Evolutionary conservation across 2,113 vertebrate species (phyloP).

Genomic region (Rhabdomys dilectus): DNA sequence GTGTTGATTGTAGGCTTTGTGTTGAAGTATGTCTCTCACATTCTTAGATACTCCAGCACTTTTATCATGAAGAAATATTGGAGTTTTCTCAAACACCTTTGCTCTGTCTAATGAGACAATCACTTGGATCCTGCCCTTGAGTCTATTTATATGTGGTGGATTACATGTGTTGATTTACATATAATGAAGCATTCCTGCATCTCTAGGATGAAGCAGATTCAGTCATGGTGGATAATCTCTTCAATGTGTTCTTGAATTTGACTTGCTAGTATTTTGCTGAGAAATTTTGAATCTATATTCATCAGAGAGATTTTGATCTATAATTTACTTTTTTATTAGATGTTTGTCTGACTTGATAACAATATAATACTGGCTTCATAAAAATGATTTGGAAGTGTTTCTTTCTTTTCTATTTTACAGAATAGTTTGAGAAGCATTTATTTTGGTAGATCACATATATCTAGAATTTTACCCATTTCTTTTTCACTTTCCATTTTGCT

Average conservation of each 20-base stretch:
- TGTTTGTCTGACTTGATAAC: not conserved
- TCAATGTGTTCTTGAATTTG: not conserved
- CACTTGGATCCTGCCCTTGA: not conserved
- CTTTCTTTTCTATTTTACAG: too few species aligned
- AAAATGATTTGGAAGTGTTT: too few species aligned
- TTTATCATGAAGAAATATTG: not conserved
- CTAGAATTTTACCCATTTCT: not conserved
- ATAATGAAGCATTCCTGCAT: not conserved
- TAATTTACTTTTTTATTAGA: not conserved
- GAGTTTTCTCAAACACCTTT: not conserved
- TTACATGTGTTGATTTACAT: not conserved
- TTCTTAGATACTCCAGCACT: not conserved
- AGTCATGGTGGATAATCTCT: not conserved
- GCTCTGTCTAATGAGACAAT: not conserved
- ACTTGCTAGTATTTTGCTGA: not conserved
- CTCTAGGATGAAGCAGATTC: not conserved
- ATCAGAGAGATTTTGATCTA: not conserved
- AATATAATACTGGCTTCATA: not conserved
- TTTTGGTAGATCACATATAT: not conserved
- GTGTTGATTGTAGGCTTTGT: not conserved
- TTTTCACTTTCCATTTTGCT: not conserved
- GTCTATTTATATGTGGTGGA: not conserved
- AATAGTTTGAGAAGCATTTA: not conserved
- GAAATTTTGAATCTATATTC: not conserved
- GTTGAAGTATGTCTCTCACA: not conserved